Evolutionary conservation across 2,797 vertebrate species (phyloP).

Genomic region (Poecilia velifera): DNA sequence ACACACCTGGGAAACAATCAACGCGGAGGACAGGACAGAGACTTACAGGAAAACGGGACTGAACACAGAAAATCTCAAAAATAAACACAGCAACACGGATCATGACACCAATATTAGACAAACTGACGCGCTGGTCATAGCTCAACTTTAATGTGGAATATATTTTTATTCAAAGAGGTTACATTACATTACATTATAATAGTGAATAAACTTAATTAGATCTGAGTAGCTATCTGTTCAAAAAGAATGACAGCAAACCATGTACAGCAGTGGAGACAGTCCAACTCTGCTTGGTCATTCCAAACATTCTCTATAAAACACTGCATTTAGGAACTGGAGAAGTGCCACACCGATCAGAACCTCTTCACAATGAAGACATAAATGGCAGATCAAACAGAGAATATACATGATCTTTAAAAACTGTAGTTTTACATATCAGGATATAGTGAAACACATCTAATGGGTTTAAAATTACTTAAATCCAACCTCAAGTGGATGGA

Average conservation of each 20-base stretch:
- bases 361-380: conserved; percentile 13
- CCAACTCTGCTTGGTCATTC: conserved; percentile 18
- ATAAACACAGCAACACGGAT: no score
- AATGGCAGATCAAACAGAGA: conserved; percentile 6
- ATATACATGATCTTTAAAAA: not conserved
- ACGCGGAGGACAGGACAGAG: no score
- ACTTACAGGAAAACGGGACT: no score
- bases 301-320: not conserved
- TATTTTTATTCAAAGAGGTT: conserved; percentile 42
- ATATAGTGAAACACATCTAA: not conserved
- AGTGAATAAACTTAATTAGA: conserved; percentile 45
- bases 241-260: conserved; percentile 26
- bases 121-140: not conserved
- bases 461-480: not conserved
- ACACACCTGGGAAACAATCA: no score
- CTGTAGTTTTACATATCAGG: not conserved
- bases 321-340: conserved; percentile 9
- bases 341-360: conserved; percentile 9
- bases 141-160: conserved; percentile 59
- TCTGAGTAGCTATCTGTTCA: conserved; percentile 52
- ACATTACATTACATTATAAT: conserved; percentile 45
- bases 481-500: not conserved
- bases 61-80: no score
- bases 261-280: conserved; percentile 31
- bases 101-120: not conserved